These are phyloP conservation scores for Sycophaga agraensis DNA, from an alignment of 1,140 invertebrate genomes.

Conservation along the genomic window DNA sequence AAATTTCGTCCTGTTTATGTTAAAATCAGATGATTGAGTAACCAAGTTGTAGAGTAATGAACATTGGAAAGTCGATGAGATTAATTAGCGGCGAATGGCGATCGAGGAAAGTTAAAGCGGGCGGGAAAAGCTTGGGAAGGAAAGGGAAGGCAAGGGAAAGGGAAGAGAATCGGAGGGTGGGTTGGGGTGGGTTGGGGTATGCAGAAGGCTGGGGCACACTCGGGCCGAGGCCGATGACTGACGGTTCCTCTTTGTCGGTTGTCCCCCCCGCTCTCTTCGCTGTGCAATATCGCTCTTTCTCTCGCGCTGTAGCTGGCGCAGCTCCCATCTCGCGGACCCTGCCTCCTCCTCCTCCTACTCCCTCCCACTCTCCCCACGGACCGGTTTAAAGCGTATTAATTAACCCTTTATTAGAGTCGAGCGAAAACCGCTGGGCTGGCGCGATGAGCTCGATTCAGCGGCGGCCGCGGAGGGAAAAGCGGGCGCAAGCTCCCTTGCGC, in stretches of 20 bases:
- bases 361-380: constrained; percentile 39
- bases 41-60: too few relatives aligned
- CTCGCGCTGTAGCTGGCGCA: constrained; percentile 16
- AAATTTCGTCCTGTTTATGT: too few relatives aligned
- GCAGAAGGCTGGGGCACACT: too few relatives aligned
- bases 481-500: constrained; percentile 14
- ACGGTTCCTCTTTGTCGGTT: constrained; percentile 23
- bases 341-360: constrained; percentile 18
- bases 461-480: constrained; percentile 4
- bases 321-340: constrained; percentile 18
- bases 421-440: constrained; percentile 48
- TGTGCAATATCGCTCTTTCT: not conserved
- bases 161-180: too few relatives aligned
- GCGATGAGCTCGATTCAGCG: constrained; percentile 50
- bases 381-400: constrained; percentile 55
- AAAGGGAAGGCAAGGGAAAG: too few relatives aligned
- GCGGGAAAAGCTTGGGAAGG: too few relatives aligned
- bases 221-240: constrained; percentile 27
- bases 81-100: too few relatives aligned
- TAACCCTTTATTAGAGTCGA: constrained; percentile 56
- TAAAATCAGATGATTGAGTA: too few relatives aligned
- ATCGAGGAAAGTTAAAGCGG: too few relatives aligned
- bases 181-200: too few relatives aligned
- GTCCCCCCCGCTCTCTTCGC: not conserved
- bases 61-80: too few relatives aligned